Evolutionary conservation across 2,797 vertebrate species (phyloP).

Genomic region (Leptodactylus fallax): DNA sequence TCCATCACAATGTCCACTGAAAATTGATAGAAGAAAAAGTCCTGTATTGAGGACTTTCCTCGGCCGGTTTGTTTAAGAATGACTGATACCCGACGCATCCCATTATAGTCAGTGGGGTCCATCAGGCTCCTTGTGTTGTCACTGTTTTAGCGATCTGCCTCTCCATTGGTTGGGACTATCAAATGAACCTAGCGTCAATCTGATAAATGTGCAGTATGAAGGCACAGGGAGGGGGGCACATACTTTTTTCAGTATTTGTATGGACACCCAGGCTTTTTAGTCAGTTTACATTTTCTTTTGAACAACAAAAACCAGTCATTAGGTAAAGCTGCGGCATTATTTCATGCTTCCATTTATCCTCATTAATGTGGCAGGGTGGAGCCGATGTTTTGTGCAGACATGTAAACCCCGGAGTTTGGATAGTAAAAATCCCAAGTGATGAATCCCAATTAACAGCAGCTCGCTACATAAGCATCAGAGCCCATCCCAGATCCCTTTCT

Average conservation of each 20-base stretch:
- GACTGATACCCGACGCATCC: too few relatives aligned
- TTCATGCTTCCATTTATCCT: background rate
- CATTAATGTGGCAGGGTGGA: slow-evolving; percentile 28
- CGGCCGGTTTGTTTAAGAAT: too few relatives aligned
- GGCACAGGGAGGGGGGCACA: background rate
- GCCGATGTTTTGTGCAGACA: slow-evolving; percentile 23
- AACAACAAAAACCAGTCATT: background rate
- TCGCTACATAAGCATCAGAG: background rate
- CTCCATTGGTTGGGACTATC: too few relatives aligned
- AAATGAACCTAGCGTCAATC: too few relatives aligned
- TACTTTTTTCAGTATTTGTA: background rate
- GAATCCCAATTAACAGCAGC: slow-evolving; percentile 33
- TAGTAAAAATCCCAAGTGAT: slow-evolving; percentile 37
- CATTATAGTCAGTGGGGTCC: too few relatives aligned
- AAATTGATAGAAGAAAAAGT: too few relatives aligned
- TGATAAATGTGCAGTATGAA: background rate
- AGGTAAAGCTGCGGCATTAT: slow-evolving; percentile 2
- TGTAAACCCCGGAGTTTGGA: slow-evolving; percentile 31
- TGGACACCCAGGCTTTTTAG: background rate
- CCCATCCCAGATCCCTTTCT: slow-evolving; percentile 46
- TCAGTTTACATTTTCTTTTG: slow-evolving; percentile 4
- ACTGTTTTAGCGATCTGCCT: too few relatives aligned
- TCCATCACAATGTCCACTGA: too few relatives aligned
- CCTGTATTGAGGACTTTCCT: too few relatives aligned
- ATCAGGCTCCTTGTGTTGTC: too few relatives aligned